These are phyloP conservation scores for Calameuta filiformis DNA, from an alignment of 2,888 invertebrate species.

Conservation along the genomic window DNA sequence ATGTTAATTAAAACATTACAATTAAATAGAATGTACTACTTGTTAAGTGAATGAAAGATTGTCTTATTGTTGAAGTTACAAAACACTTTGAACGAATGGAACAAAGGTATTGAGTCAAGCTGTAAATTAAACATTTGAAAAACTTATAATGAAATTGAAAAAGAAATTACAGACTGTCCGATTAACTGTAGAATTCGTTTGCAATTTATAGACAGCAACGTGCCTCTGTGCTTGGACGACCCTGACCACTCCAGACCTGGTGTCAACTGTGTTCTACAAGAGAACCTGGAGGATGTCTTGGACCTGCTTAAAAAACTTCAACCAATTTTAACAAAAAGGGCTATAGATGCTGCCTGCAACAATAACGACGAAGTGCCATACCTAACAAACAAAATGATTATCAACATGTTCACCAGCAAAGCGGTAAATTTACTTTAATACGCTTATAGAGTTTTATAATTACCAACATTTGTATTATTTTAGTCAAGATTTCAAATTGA, in stretches of 20 bases:
- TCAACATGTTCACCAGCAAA: slow-evolving; percentile 68
- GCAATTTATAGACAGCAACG: slow-evolving; percentile 66
- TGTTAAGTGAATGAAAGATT: neutral
- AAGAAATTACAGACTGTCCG: neutral
- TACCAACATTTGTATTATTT: slow-evolving; percentile 43
- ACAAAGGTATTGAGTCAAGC: slow-evolving; percentile 6
- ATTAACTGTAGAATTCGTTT: slow-evolving; percentile 5
- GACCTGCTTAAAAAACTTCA: slow-evolving; percentile 74
- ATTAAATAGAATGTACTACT: neutral
- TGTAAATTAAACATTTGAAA: neutral
- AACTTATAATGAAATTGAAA: neutral
- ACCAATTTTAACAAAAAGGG: slow-evolving; percentile 72
- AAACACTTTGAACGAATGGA: slow-evolving; percentile 4
- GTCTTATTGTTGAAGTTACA: neutral
- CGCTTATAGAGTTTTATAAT: neutral
- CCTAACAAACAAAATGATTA: slow-evolving; percentile 74
- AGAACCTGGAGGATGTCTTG: slow-evolving; percentile 73
- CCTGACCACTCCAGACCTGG: slow-evolving; percentile 70
- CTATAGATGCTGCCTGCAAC: slow-evolving; percentile 71
- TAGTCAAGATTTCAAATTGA: slow-evolving; percentile 67
- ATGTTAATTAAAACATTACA: neutral
- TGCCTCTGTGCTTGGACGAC: slow-evolving; percentile 70
- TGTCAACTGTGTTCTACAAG: slow-evolving; percentile 75
- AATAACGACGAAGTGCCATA: slow-evolving; percentile 67
- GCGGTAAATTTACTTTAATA: slow-evolving; percentile 52